phyloP scores from a whole-genome alignment of 2,113 vertebrate genomes.

The Ia io region DNA sequence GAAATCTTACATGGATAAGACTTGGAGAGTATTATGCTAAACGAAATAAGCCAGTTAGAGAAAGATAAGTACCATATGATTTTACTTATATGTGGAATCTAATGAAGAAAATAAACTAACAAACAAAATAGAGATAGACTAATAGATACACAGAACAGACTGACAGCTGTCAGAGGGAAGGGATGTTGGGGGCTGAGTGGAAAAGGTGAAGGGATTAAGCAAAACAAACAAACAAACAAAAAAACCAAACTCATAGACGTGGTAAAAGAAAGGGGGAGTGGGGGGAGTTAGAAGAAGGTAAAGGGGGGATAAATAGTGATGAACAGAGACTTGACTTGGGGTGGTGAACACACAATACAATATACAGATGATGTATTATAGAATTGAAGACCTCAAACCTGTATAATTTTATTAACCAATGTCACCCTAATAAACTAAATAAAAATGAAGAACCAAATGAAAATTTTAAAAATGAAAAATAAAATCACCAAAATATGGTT shows the following conservation, averaged over 20 bases:
- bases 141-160: background rate
- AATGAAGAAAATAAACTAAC: background rate
- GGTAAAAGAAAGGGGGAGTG: background rate
- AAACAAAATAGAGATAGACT: background rate
- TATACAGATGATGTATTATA: background rate
- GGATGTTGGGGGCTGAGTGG: background rate
- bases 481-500: background rate
- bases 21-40: background rate
- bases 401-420: background rate
- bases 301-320: background rate
- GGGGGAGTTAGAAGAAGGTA: background rate
- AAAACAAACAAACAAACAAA: background rate
- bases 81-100: background rate
- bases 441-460: background rate
- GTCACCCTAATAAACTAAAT: background rate
- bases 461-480: background rate
- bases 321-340: background rate
- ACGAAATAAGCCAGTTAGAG: background rate
- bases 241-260: background rate
- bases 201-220: background rate
- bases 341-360: background rate
- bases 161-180: background rate
- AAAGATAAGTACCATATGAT: background rate
- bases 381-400: background rate
- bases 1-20: background rate